These are phyloP conservation scores for Myrmecobius fasciatus DNA, from an alignment of 2,113 vertebrate genomes.

Conservation along the genomic window DNA sequence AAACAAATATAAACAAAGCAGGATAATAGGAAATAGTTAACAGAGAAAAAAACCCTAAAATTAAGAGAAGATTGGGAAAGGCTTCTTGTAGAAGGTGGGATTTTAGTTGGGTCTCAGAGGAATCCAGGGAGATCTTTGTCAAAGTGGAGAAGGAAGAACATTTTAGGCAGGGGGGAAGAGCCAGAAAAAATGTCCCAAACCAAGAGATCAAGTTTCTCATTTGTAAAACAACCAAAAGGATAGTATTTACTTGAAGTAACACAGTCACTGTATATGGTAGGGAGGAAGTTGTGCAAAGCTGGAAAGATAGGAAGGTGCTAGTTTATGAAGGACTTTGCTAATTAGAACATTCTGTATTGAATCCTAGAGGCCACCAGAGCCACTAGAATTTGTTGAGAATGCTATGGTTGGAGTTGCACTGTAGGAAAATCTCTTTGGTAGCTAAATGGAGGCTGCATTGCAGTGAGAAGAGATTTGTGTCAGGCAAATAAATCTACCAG, in stretches of 20 bases:
- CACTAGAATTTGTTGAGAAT: background rate
- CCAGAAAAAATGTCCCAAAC: background rate
- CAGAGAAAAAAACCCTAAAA: background rate
- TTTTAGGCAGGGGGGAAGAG: background rate
- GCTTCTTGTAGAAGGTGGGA: background rate
- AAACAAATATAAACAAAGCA: background rate
- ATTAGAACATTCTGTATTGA: background rate
- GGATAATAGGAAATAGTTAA: background rate
- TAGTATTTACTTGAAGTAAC: background rate
- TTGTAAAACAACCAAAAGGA: background rate
- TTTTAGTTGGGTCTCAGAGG: background rate
- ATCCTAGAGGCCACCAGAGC: background rate
- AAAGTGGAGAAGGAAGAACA: background rate
- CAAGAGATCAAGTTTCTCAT: background rate
- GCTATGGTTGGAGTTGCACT: background rate
- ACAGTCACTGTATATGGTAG: background rate
- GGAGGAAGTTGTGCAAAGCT: background rate
- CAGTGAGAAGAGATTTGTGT: background rate
- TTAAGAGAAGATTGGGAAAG: background rate
- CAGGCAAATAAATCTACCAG: background rate
- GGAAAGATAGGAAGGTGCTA: background rate
- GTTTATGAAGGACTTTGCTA: background rate
- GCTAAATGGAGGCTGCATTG: background rate
- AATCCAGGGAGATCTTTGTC: background rate
- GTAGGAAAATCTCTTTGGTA: background rate